Conservation (phyloP, 2,797 vertebrate genomes). For the Lepidocolaptes lacrymiger region DNA sequence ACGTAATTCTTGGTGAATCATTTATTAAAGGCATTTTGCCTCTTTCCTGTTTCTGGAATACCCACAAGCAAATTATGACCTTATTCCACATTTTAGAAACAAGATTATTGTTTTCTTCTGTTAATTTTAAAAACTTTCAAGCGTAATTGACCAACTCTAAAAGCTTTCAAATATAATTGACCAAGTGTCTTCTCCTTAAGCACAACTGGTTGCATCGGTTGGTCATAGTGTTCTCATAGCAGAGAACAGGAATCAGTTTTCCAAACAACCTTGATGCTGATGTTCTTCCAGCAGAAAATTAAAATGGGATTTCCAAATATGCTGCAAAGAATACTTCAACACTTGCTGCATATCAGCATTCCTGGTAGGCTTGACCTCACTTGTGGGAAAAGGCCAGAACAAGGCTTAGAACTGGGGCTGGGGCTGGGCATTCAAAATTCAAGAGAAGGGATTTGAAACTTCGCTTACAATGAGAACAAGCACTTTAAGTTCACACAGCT, state of each 20-base stretch:
- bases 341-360: background rate
- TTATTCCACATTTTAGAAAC: background rate
- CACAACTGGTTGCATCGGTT: background rate
- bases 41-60: background rate
- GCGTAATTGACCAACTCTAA: background rate
- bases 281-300: background rate
- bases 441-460: background rate
- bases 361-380: background rate
- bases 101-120: background rate
- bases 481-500: background rate
- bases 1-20: background rate
- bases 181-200: background rate
- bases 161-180: background rate
- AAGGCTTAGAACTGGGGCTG: background rate
- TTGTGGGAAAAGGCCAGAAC: background rate
- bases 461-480: background rate
- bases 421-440: background rate
- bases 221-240: background rate
- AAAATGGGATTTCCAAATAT: background rate
- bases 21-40: background rate
- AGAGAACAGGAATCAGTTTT: background rate
- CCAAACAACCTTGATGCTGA: background rate
- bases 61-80: background rate
- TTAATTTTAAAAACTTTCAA: background rate
- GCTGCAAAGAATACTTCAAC: background rate